Base-by-base conservation (phyloP, 2,113 vertebrate genomes). In the Syrrhaptes paradoxus region DNA sequence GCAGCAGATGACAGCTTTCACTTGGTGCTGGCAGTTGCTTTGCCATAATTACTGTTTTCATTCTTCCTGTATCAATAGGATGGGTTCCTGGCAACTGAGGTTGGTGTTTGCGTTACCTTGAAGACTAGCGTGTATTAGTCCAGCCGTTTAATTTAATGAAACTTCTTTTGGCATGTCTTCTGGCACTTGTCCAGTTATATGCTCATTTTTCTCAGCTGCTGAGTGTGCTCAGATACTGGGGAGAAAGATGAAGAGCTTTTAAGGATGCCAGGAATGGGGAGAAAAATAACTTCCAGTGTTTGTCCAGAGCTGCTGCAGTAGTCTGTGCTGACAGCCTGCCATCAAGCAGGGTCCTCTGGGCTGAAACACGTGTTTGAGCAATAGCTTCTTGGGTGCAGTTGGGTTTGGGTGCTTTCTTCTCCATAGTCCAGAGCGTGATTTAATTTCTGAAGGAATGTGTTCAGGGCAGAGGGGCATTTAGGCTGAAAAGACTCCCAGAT, bases 21-120 rank as follows among this genome's bases (percentile, higher is more conserved):
- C 48, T 92, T 89, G 71, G 24, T 93, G 78, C 84, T 76, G 75
- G 91, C 87, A 84, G 89, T 97, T 97, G 89, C 82, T 90, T 96
- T 86, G 41, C 75, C 68, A 34, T 98, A 98, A 98, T 98, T 97
- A 97, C 70, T 97, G 89, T 97, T 98, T 98, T 96, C 76, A 63
- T 68, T 97, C 82, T 95, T 97, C 93, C 92, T 79, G 13, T 98
- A 95, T 87, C 96, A 92, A 87, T 95, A 95, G 95, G 86, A 94
- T 96, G 97, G 78, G 94, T 51, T 96, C 87, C 78, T 96, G 92
- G 80, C 95, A 77, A 93, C 93, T 65, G 74, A 94, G 97, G 68
- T 68, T 89, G 36, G 54, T 91, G 65, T 92, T 90, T 78, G n/a
- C 80, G 51, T 89, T 68, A 36, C 49, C 80, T 76, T 68, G 63